Base-by-base conservation (phyloP, 2,113 vertebrate genomes). In the Poeciliopsis occidentalis region DNA sequence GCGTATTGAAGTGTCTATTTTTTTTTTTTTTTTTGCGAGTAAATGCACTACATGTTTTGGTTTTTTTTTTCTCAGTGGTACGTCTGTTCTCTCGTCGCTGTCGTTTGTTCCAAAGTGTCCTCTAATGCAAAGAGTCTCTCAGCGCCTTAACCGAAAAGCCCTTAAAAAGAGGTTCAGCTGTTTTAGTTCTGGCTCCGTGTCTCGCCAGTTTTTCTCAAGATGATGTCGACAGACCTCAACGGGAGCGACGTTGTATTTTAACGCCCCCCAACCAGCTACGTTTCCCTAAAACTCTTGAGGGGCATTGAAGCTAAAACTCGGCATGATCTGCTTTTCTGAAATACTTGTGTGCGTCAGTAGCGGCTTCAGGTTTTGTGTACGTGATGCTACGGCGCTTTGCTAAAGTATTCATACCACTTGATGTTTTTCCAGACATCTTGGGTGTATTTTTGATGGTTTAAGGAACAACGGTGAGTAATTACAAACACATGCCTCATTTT, bases 101-200 rank as follows among this genome's bases (percentile, higher is more conserved):
- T 44, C 17, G 41, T 85, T 77, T 78, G 34, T 67, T 70, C 19
- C 62, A 83, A 57, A 67, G 60, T 87, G 80, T 76, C 60, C 32
- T 82, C 67, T 76, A 69, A 79, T 62, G 67, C 7, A 64, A 81
- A 67, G 79, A 64, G 29, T 67, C 70, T 86, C 62, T 80, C 65
- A 82, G 77, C 71, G 87, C 88, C 88, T 92, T 90, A 91, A 91
- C 83, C 86, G 80, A 39, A 37, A 70, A 85, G 67, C 85, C 82
- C 86, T 90, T 90, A 85, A 57, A 88, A 60, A 61, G 34, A 31
- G 39, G 76, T 19, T 60, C n/a, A n/a, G 8, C 51, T 3, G 24
- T 67, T 87, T 15, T 51, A 34, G 4, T 32, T 60, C 65, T 66
- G 22, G 57, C 34, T 12, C 8, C 47, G 54, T 24, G 24, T 65